Conservation (phyloP, 2,888 invertebrate genomes). For the Leistus spinibarbis region DNA sequence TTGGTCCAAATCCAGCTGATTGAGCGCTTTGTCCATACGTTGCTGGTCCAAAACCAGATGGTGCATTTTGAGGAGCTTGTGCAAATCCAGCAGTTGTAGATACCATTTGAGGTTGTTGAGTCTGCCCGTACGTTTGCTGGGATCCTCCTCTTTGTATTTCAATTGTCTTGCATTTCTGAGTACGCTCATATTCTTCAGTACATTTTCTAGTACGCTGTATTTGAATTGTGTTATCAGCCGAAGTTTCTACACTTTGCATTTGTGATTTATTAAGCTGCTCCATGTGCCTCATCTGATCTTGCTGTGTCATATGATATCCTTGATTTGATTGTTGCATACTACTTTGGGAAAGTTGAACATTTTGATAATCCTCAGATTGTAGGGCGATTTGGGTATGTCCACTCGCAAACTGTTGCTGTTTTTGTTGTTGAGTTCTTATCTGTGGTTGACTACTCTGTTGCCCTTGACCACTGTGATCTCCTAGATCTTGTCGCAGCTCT, state of each 20-base stretch:
- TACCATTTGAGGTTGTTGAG: background rate
- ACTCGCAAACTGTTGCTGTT: constrained; percentile 19
- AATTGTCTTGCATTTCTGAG: constrained; percentile 68
- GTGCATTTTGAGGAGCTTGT: background rate
- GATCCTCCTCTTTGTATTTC: constrained; percentile 63
- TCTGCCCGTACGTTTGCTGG: background rate
- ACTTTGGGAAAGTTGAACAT: constrained; percentile 57
- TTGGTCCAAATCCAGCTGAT: background rate
- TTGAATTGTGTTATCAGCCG: constrained; percentile 56
- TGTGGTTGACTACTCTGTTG: constrained; percentile 13
- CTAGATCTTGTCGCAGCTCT: constrained; percentile 27
- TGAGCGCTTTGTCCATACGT: background rate
- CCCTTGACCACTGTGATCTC: constrained; percentile 17
- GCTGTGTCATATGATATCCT: constrained; percentile 58
- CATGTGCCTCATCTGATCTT: constrained; percentile 51
- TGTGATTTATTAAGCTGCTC: constrained; percentile 48
- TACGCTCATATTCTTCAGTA: constrained; percentile 71
- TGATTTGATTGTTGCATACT: constrained; percentile 60
- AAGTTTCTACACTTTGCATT: constrained; percentile 46
- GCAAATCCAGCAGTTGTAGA: background rate
- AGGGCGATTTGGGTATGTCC: background rate
- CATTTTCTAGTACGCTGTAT: constrained; percentile 68
- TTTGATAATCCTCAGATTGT: constrained; percentile 26
- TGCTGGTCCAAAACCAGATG: background rate
- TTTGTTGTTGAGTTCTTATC: constrained; percentile 1